Percentiles rank a stretch among this genome's conserved stretches.
phyloP scores from a whole-genome alignment of 2,113 vertebrate species.

The Asarcornis scutulata region DNA sequence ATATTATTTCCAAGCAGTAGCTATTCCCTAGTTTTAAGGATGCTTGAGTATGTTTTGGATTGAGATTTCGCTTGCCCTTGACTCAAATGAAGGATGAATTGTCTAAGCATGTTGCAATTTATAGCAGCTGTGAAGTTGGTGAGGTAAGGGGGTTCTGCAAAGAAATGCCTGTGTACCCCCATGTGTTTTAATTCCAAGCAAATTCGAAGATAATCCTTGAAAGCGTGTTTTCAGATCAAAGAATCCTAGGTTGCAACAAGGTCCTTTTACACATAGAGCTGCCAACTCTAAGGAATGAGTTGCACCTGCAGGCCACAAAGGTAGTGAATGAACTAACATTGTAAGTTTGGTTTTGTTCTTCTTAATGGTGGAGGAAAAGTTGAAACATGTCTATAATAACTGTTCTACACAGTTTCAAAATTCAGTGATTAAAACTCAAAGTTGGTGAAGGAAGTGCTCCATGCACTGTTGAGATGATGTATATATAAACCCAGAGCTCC shows the following conservation, averaged over 20 bases:
- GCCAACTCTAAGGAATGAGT: not conserved
- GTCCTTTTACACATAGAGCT: not conserved
- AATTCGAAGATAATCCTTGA: not conserved
- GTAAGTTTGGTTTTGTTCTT: not conserved
- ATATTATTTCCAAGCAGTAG: not conserved
- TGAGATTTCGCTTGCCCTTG: not conserved
- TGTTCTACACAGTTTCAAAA: not conserved
- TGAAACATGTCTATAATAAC: not conserved
- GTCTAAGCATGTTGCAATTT: not conserved
- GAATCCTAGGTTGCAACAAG: not conserved
- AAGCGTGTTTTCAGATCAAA: not conserved
- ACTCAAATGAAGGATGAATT: not conserved
- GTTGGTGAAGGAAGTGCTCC: not conserved
- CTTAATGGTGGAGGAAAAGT: not conserved
- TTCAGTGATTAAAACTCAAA: not conserved
- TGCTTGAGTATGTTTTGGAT: not conserved
- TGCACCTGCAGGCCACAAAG: not conserved
- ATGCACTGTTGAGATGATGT: not conserved
- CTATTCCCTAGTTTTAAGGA: not conserved
- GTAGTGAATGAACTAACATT: not conserved
- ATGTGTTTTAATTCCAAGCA: not conserved
- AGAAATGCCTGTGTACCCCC: not conserved
- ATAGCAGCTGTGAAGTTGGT: not conserved
- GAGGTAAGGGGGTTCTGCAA: not conserved
- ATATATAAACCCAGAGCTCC: not conserved